Evolutionary conservation across 1,140 invertebrate genomes (phyloP), one percentile per base, ranked within the genome.

Genomic region (Nephotettix cincticeps): DNA sequence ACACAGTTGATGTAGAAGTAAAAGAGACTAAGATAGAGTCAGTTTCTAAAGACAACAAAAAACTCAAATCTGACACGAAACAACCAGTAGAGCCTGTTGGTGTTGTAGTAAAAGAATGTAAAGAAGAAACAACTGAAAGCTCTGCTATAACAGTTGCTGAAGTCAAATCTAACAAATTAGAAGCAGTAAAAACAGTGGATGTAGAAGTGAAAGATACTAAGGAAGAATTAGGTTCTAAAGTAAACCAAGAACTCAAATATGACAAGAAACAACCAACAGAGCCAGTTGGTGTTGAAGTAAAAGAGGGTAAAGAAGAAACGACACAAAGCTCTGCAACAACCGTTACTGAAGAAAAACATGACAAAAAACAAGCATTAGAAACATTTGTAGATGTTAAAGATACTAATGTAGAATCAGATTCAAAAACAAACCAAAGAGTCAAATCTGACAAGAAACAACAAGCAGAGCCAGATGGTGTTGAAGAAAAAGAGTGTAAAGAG

Each of bases 161-260:
- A 19, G 17, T 4, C 4, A 51, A 51, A 51, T 11, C 21, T 36
- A 67, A 80, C 70, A 73, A 76, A 70, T 70, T 72, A 68, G 72
- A 58, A 27, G 61, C 72, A 68, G 68, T n/a, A 68, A 63, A 69
- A 68, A 54, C 56, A 74, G 75, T 71, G 71, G 77, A 73, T 72
- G 73, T 73, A 71, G 73, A 73, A 70, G 70, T 71, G 56, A 66
- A 78, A 73, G 68, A 75, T 56, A 69, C 72, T 71, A 71, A 74
- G 51, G 56, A 76, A 72, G 69, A 72, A 72, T 65, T 70, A 72
- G 73, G 73, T 72, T 69, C 21, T 77, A 69, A 30, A 75, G 68
- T 72, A 73, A 69, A 45, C 61, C 14, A 70, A 32, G 28, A 58
- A 73, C 56, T 36, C 73, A 47, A 73, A 71, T 58, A 51, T 56